Base-by-base conservation (phyloP, 2,888 invertebrate genomes). In the Catocala sponsa region DNA sequence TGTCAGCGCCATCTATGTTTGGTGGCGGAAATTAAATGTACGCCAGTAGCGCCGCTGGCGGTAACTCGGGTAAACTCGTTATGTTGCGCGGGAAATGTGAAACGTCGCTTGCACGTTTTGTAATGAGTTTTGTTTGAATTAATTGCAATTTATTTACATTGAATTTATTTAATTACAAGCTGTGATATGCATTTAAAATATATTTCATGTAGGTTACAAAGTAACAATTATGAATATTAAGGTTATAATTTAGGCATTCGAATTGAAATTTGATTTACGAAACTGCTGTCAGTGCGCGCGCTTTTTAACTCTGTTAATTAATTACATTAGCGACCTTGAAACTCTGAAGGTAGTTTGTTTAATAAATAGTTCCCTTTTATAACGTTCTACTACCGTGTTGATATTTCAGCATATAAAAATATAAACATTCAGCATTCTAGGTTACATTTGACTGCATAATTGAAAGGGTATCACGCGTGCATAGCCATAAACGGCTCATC, bases 1-100 rank as follows among this genome's bases (percentile, higher is more conserved):
- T 70, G 63, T 65, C 76, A 83, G 80, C 86, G 87, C 86, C 89
- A 88, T 89, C 89, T 89, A 77, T 82, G 76, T 77, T 78, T 76
- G 65, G 50, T n/a, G 59, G 46, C 64, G 81, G 83, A 83, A 81
- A 86, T 86, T 82, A 82, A 82, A 79, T 79, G 55, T 58, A 59
- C 65, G 58, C 57, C 53, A 32, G 70, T 70, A 55, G 73, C 73
- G 78, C 76, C 63, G 58, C 75, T 41, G 55, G 74, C 69, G 72
- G 56, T 60, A 63, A 50, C 35, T 2, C 35, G 38, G 63, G 67
- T 69, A 70, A 78, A 59, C 67, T 59, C 13, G 56, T 72, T 72
- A 68, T 4, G 53, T 66, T 69, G 60, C 54, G 65, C 63, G 72
- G 32, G 64, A 62, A 72, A 76, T 38, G 44, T 46, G 33, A 25